A percentile compares a stretch with the other conserved stretches of the same genome.
These are phyloP conservation scores for Thalpophila matura DNA, from an alignment of 2,888 invertebrate genomes.

Conservation along the genomic window DNA sequence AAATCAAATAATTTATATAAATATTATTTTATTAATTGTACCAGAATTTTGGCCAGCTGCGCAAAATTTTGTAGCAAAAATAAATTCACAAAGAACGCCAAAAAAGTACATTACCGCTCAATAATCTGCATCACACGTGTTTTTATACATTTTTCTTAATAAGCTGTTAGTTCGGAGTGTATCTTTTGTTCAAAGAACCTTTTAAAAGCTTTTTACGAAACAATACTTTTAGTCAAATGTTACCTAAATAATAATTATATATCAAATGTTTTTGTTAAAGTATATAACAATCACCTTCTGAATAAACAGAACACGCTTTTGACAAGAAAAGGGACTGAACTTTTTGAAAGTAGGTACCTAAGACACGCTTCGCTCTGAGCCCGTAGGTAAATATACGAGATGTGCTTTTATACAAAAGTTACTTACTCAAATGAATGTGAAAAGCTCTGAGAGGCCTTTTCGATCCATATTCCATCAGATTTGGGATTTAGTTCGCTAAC, in stretches of 20 bases:
- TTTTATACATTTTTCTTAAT: conserved; percentile 26
- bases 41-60: background rate
- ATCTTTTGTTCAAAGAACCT: background rate
- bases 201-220: conserved; percentile 24
- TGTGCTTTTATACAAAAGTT: conserved; percentile 57
- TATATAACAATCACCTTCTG: background rate
- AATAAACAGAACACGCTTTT: conserved; percentile 18
- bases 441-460: conserved; percentile 58
- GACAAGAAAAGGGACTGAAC: background rate
- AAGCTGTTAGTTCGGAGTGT: conserved; percentile 23
- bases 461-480: conserved; percentile 51
- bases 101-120: conserved; percentile 35
- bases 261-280: background rate
- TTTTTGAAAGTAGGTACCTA: conserved; percentile 3
- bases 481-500: conserved; percentile 46
- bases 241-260: background rate
- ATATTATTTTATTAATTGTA: background rate
- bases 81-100: background rate
- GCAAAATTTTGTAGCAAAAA: background rate
- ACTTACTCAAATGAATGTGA: conserved; percentile 60
- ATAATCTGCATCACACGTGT: conserved; percentile 21
- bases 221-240: no score
- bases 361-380: conserved; percentile 2
- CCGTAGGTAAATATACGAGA: no score
- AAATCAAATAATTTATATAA: no score